phyloP scores from a whole-genome alignment of 2,797 vertebrate genomes.

The Vespertilio murinus region DNA sequence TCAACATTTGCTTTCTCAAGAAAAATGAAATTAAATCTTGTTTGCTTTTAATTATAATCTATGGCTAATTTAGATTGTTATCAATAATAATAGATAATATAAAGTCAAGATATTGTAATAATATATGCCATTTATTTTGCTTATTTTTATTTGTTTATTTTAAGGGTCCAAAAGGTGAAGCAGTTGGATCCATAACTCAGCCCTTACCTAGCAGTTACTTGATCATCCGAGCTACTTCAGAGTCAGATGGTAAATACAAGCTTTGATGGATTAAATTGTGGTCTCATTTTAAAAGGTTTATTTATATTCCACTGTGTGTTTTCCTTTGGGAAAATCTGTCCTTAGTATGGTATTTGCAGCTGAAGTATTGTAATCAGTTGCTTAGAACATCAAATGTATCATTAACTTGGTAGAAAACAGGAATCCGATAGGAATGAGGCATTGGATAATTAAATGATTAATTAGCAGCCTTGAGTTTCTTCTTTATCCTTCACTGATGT shows the following conservation, averaged over 20 bases:
- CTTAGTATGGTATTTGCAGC: conserved; percentile 19
- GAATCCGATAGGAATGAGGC: background rate
- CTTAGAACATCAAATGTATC: background rate
- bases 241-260: conserved; percentile 93
- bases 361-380: conserved; percentile 17
- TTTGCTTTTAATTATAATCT: conserved; percentile 48
- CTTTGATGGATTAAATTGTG: conserved; percentile 40
- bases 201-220: conserved; percentile 98
- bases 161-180: conserved; percentile 98
- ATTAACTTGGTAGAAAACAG: background rate
- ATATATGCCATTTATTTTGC: conserved; percentile 55
- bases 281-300: conserved; percentile 36
- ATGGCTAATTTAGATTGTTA: conserved; percentile 1
- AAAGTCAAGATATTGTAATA: conserved; percentile 39
- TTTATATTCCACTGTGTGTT: conserved; percentile 45
- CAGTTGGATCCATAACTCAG: conserved; percentile 98
- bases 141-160: conserved; percentile 76
- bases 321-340: background rate
- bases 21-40: conserved; percentile 31
- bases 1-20: conserved; percentile 34
- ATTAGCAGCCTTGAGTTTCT: background rate
- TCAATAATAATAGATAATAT: background rate
- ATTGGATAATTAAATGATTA: background rate
- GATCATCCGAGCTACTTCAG: conserved; percentile 97
- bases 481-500: background rate